Percentiles rank a stretch among this genome's conserved stretches.
Conservation (phyloP, 2,113 vertebrate species). For the Sapajus apella region DNA sequence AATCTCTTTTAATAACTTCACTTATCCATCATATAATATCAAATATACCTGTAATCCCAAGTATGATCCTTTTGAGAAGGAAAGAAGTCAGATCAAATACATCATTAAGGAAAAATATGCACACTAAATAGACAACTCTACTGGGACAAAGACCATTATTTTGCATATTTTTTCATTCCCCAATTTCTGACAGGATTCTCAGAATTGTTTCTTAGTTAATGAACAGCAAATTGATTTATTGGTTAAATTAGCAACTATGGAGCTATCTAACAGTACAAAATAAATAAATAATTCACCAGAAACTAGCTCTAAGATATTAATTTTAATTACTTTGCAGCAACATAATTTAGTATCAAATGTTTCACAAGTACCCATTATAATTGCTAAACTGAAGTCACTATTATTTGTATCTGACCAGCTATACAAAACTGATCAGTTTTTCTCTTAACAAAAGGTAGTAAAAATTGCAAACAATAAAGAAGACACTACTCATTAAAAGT, state of each 20-base stretch:
- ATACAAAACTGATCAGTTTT: slow-evolving; percentile 43
- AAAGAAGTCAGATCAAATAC: background rate
- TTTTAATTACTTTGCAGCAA: slow-evolving; percentile 59
- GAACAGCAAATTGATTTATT: slow-evolving; percentile 4
- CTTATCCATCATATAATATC: background rate
- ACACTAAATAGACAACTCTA: background rate
- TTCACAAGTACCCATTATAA: slow-evolving; percentile 43
- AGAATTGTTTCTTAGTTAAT: slow-evolving; percentile 47
- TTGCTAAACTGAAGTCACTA: background rate
- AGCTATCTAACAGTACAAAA: slow-evolving; percentile 34
- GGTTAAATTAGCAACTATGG: slow-evolving; percentile 42
- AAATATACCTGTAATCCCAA: background rate
- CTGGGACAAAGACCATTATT: background rate
- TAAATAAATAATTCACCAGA: slow-evolving; percentile 51
- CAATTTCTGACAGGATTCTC: background rate
- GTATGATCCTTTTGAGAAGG: background rate
- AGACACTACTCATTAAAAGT: background rate
- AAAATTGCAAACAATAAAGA: slow-evolving; percentile 41
- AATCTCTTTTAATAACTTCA: slow-evolving; percentile 29
- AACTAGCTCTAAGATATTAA: slow-evolving; percentile 41
- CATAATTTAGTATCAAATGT: slow-evolving; percentile 33
- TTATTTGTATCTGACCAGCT: slow-evolving; percentile 32
- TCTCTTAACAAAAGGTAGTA: slow-evolving; percentile 21
- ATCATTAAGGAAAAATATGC: background rate
- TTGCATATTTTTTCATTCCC: slow-evolving; percentile 6